A percentile compares a stretch with the other conserved stretches of the same genome.
Evolutionary conservation across 2,797 vertebrate species (phyloP).

Genomic region (Fratercula arctica): DNA sequence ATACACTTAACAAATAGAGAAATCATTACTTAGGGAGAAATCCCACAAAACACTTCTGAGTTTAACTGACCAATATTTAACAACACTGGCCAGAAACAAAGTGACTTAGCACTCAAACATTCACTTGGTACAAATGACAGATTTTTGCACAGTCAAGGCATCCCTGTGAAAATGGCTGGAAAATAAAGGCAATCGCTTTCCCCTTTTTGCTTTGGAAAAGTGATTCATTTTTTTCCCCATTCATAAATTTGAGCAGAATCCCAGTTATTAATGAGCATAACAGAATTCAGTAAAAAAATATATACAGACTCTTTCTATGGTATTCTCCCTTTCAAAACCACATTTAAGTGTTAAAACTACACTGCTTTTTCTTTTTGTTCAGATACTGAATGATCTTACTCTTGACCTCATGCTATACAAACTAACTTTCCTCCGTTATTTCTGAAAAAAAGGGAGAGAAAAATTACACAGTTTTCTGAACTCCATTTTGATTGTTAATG

Average conservation of each 20-base stretch:
- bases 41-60: neutral
- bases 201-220: neutral
- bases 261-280: neutral
- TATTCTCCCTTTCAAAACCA: neutral
- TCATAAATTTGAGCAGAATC: neutral
- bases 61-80: neutral
- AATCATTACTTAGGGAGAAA: neutral
- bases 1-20: neutral
- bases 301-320: neutral
- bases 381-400: neutral
- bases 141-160: neutral
- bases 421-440: neutral
- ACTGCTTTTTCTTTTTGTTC: neutral
- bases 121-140: neutral
- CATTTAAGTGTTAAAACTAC: neutral
- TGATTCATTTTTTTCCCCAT: rapidly evolving
- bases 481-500: neutral
- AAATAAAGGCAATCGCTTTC: neutral
- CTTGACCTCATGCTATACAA: neutral
- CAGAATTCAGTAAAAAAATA: neutral
- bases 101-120: rapidly evolving
- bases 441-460: neutral
- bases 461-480: neutral
- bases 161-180: neutral
- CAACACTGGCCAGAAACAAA: neutral